A percentile compares a stretch with the other conserved stretches of the same genome.
Evolutionary conservation across 2,113 vertebrate genomes (phyloP).

Genomic region (Ctenomys sociabilis): DNA sequence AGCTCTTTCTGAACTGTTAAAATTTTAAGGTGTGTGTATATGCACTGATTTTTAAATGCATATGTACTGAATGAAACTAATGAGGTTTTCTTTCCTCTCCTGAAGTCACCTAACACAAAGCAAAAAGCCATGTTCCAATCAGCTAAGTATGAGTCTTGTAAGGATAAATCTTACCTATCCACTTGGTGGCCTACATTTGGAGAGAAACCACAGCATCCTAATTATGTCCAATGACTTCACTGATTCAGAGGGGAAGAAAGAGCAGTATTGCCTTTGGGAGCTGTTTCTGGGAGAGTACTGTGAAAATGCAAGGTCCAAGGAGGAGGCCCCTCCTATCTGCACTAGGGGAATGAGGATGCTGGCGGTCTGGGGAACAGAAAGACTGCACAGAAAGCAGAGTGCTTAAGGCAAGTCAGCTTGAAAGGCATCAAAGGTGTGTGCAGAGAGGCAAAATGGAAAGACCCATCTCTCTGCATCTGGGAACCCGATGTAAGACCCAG

Average conservation of each 20-base stretch:
- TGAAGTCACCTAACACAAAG: neutral
- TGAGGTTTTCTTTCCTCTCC: neutral
- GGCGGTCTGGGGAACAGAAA: neutral
- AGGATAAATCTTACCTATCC: neutral
- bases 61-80: neutral
- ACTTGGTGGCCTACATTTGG: neutral
- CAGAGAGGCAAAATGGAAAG: neutral
- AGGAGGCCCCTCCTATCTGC: neutral
- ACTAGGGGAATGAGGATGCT: accelerated
- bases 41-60: neutral
- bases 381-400: neutral
- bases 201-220: neutral
- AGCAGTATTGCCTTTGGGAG: neutral
- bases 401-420: neutral
- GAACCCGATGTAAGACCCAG: neutral
- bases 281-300: neutral
- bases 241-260: neutral
- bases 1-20: neutral
- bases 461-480: neutral
- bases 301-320: neutral
- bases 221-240: neutral
- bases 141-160: neutral
- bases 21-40: neutral
- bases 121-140: neutral
- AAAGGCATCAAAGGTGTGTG: accelerated